These are phyloP conservation scores for Cololabis saira DNA, from an alignment of 2,113 vertebrate species.

Conservation along the genomic window DNA sequence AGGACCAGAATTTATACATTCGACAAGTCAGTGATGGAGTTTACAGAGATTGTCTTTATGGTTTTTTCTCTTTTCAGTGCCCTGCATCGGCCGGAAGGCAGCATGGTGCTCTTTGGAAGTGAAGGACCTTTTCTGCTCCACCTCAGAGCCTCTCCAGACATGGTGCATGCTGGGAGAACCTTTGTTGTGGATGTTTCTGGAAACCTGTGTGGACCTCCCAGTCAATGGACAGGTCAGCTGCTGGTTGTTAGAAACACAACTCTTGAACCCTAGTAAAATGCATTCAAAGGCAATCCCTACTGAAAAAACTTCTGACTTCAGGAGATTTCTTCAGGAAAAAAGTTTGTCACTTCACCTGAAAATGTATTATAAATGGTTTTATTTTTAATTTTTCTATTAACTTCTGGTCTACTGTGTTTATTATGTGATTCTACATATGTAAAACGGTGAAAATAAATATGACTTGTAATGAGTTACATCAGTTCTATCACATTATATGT, in stretches of 20 bases:
- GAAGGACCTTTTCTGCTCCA: conserved; percentile 59
- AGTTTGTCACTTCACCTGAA: background rate
- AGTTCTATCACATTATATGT: no score
- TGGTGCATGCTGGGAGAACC: conserved; percentile 42
- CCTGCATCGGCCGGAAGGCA: conserved; percentile 3
- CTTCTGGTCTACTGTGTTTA: no score
- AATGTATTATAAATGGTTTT: background rate
- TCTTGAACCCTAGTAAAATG: background rate
- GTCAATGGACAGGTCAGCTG: conserved; percentile 65
- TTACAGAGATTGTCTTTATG: background rate
- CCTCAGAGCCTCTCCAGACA: conserved; percentile 30
- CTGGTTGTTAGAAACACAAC: background rate
- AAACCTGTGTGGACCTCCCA: conserved; percentile 50
- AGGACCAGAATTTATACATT: no score
- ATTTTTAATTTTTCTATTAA: background rate
- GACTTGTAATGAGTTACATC: no score
- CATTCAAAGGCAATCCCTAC: background rate
- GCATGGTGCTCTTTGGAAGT: conserved; percentile 52
- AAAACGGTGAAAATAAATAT: no score
- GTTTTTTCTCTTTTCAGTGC: background rate
- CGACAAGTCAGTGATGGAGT: background rate
- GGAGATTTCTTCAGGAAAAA: background rate
- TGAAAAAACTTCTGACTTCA: background rate
- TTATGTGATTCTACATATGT: no score
- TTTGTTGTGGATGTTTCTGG: conserved; percentile 62